A percentile compares a stretch with the other conserved stretches of the same genome.
Evolutionary conservation across 2,797 vertebrate species (phyloP).

Genomic region (Enteromius paludinosus): DNA sequence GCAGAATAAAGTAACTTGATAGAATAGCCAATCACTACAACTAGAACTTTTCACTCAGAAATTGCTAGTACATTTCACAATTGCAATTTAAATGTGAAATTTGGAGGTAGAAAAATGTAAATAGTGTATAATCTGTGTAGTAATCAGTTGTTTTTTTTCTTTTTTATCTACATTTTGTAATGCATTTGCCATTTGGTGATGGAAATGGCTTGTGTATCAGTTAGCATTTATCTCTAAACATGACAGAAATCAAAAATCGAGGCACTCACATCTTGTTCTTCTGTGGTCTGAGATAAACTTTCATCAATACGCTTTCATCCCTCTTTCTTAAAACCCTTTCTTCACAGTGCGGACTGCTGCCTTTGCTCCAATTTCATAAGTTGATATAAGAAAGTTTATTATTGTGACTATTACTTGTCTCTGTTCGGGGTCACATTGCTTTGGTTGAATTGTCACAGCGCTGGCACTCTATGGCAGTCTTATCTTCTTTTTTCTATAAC

Average conservation of each 20-base stretch:
- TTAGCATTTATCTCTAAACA: constrained; percentile 4
- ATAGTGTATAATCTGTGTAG: no score
- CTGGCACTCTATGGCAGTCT: not conserved
- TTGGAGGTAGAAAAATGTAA: not conserved
- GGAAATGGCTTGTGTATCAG: not conserved
- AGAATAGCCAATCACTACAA: not conserved
- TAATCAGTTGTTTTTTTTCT: not conserved
- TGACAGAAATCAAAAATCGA: constrained; percentile 15
- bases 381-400: not conserved
- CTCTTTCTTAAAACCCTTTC: not conserved
- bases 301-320: not conserved
- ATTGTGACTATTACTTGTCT: constrained; percentile 20
- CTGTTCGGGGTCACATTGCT: constrained; percentile 19
- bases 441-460: constrained; percentile 12
- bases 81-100: not conserved
- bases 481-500: not conserved
- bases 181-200: not conserved
- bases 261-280: not conserved
- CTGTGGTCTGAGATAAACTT: not conserved
- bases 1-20: not conserved
- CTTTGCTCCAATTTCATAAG: not conserved
- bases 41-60: not conserved
- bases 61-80: not conserved
- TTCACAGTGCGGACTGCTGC: not conserved
- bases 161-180: not conserved